Percentiles rank a stretch among this genome's conserved stretches.
These are phyloP conservation scores for Heterocephalus glaber DNA, from an alignment of 2,113 vertebrate species.

Conservation along the genomic window DNA sequence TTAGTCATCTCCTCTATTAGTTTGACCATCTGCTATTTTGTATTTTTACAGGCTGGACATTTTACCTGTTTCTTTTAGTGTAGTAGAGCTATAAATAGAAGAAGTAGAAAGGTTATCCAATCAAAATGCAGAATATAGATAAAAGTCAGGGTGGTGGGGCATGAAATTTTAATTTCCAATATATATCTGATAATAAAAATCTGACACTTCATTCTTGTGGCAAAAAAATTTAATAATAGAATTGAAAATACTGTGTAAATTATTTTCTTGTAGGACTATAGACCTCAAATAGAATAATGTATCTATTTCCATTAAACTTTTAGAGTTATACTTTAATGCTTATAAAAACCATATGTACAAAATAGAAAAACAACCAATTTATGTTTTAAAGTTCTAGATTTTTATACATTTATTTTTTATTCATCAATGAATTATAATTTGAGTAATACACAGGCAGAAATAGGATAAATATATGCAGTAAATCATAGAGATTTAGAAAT, in stretches of 20 bases:
- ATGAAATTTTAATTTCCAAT: constrained; percentile 67
- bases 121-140: constrained; percentile 55
- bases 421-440: constrained; percentile 2
- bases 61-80: constrained; percentile 53
- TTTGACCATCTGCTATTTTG: constrained; percentile 49
- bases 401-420: not conserved
- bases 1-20: not conserved
- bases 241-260: constrained; percentile 61
- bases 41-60: constrained; percentile 37
- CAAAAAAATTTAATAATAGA: constrained; percentile 65
- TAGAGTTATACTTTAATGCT: constrained; percentile 34
- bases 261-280: constrained; percentile 9
- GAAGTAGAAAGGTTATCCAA: constrained; percentile 50
- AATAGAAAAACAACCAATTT: not conserved
- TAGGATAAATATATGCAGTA: not conserved
- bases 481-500: not conserved
- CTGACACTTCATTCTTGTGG: constrained; percentile 65
- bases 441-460: not conserved
- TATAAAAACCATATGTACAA: not conserved
- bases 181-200: constrained; percentile 67
- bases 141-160: constrained; percentile 56
- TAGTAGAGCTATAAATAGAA: constrained; percentile 53
- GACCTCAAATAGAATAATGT: constrained; percentile 44
- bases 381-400: not conserved
- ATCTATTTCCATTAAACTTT: constrained; percentile 73